A percentile compares a stretch with the other conserved stretches of the same genome.
Conservation (phyloP, 2,797 vertebrate genomes). For the Botia kubotai region DNA sequence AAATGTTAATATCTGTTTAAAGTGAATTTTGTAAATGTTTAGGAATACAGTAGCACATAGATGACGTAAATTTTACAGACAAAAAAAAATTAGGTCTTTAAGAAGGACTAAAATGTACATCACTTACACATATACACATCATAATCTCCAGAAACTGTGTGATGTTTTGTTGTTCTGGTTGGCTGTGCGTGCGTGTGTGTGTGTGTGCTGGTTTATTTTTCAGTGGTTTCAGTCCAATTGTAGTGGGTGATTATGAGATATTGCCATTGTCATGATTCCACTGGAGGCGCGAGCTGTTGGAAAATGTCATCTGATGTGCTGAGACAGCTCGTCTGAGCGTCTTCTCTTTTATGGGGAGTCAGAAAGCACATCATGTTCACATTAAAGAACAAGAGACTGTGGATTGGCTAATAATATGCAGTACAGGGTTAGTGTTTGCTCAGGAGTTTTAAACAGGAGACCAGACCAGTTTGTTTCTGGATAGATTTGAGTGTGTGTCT, state of each 20-base stretch:
- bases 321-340: slow-evolving; percentile 66
- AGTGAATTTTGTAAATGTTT: too few species aligned
- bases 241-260: slow-evolving; percentile 61
- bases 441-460: background rate
- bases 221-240: slow-evolving; percentile 29
- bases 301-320: slow-evolving; percentile 70
- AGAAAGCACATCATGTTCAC: slow-evolving; percentile 53
- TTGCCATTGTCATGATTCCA: slow-evolving; percentile 61
- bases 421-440: slow-evolving; percentile 16
- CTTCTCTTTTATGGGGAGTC: slow-evolving; percentile 45
- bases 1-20: too few species aligned
- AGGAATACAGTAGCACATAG: too few species aligned
- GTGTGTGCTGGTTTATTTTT: slow-evolving; percentile 12
- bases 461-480: slow-evolving; percentile 26
- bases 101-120: background rate
- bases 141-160: slow-evolving; percentile 64
- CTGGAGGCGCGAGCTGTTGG: slow-evolving; percentile 54
- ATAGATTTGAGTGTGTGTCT: slow-evolving; percentile 10
- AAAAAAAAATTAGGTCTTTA: background rate
- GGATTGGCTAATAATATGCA: slow-evolving; percentile 39
- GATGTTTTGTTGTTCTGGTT: slow-evolving; percentile 69
- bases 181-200: slow-evolving; percentile 3
- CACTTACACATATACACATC: slow-evolving; percentile 33
- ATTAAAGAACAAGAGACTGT: slow-evolving; percentile 36
- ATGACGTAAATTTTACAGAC: background rate